Evolutionary conservation across 2,797 vertebrate genomes (phyloP), one percentile per base, ranked within the genome.

Genomic region (Clarias platycephalus): DNA sequence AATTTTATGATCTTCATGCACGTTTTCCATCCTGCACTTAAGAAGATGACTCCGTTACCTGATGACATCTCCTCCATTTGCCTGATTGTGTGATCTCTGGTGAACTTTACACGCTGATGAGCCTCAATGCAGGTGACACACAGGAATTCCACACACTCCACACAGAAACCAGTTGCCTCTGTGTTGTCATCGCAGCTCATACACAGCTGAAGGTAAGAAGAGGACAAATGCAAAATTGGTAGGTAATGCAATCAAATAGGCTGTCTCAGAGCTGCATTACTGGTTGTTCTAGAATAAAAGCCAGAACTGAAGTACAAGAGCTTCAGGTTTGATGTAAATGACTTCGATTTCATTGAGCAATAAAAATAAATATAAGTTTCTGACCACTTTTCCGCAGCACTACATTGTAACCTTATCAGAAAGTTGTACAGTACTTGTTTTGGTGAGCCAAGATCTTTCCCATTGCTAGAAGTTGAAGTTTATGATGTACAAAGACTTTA

Each of bases 101-200:
- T 99, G 93, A 99, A 99, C 92, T 99, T 99, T 44, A 99, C 98
- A 83, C 98, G 94, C 84, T 99, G 98, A 90, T 99, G 98, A 37
- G 98, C 98, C 91, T 98, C 95, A 34, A 99, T 96, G 80, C 98
- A 99, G 0, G 98, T 99, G 90, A 97, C 96, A 40, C 98, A 99
- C 85, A 99, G 94, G 93, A 98, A 99, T 91, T 99, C 98, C 55
- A 97, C 96, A 86, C 98, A 99, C 89, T 99, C 98, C 83, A 99
- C 96, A 81, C 98, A 99, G 94, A 97, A 99, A 0, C 98, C 98
- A 0, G 96, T 96, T 4, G 97, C 98, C 93, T 99, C 97, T 0
- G 98, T 98, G 90, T 99, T 99, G 91, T 99, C 98, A 9, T 98
- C 97, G 77, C 98, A 99, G 94, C 98, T 99, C 92, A 98, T 97